These are phyloP conservation scores for Prolemur simus DNA, from an alignment of 2,113 vertebrate genomes.

Conservation along the genomic window DNA sequence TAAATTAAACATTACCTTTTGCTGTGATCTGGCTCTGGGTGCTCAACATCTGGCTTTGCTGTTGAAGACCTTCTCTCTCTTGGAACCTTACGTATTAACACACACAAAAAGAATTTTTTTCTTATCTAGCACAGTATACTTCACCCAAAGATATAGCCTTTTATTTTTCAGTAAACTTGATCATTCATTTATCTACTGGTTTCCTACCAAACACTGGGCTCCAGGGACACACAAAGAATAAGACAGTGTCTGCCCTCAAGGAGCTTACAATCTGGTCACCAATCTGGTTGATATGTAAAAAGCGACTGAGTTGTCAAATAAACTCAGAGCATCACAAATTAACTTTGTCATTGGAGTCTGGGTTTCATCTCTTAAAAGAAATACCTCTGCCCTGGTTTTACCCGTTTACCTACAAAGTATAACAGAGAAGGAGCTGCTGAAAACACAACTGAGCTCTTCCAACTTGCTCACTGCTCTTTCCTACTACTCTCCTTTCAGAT, in stretches of 20 bases:
- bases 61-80: conserved; percentile 93
- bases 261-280: not conserved
- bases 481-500: not conserved
- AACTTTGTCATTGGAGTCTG: not conserved
- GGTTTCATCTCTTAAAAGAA: not conserved
- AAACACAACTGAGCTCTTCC: not conserved
- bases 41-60: conserved; percentile 92
- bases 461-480: no score
- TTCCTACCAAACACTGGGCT: not conserved
- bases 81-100: conserved; percentile 89
- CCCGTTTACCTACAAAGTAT: not conserved
- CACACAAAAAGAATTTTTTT: not conserved
- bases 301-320: not conserved
- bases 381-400: not conserved
- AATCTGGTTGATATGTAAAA: not conserved
- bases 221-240: not conserved
- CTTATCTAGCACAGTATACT: not conserved
- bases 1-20: conserved; percentile 90
- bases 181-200: not conserved
- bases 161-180: not conserved
- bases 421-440: not conserved
- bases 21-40: conserved; percentile 94
- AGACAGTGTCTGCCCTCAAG: not conserved
- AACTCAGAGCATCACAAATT: not conserved
- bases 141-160: not conserved